Conservation (phyloP, 1,140 invertebrate species). For the Anastrepha ludens region DNA sequence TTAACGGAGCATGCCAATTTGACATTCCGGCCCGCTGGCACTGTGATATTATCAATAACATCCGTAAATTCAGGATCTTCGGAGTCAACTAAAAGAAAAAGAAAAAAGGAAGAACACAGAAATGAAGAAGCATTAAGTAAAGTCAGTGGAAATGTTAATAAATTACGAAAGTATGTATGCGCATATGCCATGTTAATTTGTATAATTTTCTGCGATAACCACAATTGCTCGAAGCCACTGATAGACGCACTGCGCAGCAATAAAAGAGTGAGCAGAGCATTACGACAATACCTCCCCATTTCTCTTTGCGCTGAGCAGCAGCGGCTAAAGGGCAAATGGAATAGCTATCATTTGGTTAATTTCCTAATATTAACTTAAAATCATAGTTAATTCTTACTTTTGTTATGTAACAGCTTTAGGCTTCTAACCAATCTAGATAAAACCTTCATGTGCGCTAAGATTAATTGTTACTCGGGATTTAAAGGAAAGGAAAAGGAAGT, state of each 20-base stretch:
- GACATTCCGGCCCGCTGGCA: slow-evolving; percentile 88
- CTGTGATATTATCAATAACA: slow-evolving; percentile 82
- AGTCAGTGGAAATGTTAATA: not conserved
- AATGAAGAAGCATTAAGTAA: slow-evolving; percentile 4
- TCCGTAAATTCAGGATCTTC: slow-evolving; percentile 83
- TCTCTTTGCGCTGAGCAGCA: not conserved
- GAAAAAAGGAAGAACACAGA: slow-evolving; percentile 26
- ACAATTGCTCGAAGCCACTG: not conserved
- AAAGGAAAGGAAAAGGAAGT: no score
- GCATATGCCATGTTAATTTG: not conserved
- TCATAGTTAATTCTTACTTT: not conserved
- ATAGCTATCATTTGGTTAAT: not conserved
- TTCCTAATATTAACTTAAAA: not conserved
- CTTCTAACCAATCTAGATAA: not conserved
- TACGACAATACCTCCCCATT: not conserved
- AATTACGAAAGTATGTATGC: not conserved
- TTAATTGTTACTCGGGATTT: not conserved
- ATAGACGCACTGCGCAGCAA: not conserved
- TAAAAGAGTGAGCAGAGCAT: not conserved
- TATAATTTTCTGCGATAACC: not conserved
- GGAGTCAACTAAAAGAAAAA: slow-evolving; percentile 76
- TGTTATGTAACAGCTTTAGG: not conserved
- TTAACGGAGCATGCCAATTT: slow-evolving; percentile 92
- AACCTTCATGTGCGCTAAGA: not conserved
- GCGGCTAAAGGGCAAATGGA: not conserved